These are phyloP conservation scores for Tokudaia muenninki DNA, from an alignment of 2,797 vertebrate genomes.

Conservation along the genomic window DNA sequence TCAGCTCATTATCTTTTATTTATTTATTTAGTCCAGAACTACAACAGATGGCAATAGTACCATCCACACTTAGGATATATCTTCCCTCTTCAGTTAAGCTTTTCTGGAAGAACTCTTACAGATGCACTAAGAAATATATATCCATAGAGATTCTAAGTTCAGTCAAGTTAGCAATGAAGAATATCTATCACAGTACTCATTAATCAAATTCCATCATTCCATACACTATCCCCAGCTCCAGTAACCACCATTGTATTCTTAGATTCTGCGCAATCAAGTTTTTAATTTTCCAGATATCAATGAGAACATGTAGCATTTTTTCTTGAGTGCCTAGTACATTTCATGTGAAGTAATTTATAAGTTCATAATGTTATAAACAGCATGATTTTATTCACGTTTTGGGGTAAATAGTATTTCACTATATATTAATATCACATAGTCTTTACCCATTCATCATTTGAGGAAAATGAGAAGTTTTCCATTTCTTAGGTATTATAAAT, in stretches of 20 bases:
- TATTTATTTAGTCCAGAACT: background rate
- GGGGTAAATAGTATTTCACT: background rate
- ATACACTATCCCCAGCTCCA: background rate
- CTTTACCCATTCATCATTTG: background rate
- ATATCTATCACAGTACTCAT: background rate
- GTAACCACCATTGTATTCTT: background rate
- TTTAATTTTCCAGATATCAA: background rate
- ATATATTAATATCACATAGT: background rate
- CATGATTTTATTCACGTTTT: background rate
- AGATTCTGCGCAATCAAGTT: no score
- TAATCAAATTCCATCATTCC: background rate
- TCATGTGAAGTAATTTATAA: background rate
- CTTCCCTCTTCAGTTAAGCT: background rate
- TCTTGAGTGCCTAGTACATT: background rate
- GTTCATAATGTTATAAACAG: background rate
- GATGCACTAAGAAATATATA: background rate
- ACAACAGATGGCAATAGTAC: background rate
- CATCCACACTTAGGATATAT: background rate
- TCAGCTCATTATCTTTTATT: background rate
- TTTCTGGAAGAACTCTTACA: background rate
- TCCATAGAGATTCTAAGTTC: background rate
- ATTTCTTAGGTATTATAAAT: background rate
- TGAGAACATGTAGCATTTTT: background rate
- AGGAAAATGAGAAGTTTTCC: background rate
- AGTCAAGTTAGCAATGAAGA: background rate